A percentile compares a stretch with the other conserved stretches of the same genome.
These are phyloP conservation scores for Hydroisotoma schaefferi DNA, from an alignment of 2,888 invertebrate species.

Conservation along the genomic window DNA sequence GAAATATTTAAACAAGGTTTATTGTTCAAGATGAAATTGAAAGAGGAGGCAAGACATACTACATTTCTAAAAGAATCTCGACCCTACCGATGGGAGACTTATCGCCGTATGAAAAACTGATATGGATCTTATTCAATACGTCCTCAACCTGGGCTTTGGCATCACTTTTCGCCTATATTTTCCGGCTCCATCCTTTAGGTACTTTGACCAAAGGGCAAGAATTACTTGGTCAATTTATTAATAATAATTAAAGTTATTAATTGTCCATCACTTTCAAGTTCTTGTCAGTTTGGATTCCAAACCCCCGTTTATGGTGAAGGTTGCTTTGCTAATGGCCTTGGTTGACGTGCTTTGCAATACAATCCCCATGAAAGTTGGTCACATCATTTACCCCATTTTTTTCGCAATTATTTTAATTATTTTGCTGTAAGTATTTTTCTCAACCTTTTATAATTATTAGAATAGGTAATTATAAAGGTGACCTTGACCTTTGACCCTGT, in stretches of 20 bases:
- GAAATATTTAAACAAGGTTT: too few species aligned
- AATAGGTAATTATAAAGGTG: too few species aligned
- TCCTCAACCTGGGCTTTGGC: slow-evolving; percentile 13
- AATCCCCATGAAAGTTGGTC: slow-evolving; percentile 19
- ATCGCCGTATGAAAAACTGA: slow-evolving; percentile 14
- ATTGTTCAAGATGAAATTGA: slow-evolving; percentile 29
- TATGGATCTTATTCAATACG: slow-evolving; percentile 19
- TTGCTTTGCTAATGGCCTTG: not conserved
- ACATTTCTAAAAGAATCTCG: slow-evolving; percentile 28
- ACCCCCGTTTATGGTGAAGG: not conserved
- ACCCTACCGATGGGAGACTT: slow-evolving; percentile 20
- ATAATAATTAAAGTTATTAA: not conserved
- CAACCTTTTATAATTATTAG: too few species aligned
- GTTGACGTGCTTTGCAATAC: slow-evolving; percentile 21
- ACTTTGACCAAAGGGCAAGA: not conserved
- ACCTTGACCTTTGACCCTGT: too few species aligned
- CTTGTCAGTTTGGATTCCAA: not conserved
- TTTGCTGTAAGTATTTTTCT: too few species aligned
- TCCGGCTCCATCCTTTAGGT: not conserved
- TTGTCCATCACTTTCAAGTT: not conserved
- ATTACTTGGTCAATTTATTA: not conserved
- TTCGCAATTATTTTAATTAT: too few species aligned
- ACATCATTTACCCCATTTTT: slow-evolving; percentile 12
- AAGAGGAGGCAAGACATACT: slow-evolving; percentile 23
- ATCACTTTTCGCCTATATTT: not conserved